Percentiles rank a stretch among this genome's conserved stretches.
phyloP scores from a whole-genome alignment of 2,797 vertebrate genomes.

The Rhabdomys pumilio region DNA sequence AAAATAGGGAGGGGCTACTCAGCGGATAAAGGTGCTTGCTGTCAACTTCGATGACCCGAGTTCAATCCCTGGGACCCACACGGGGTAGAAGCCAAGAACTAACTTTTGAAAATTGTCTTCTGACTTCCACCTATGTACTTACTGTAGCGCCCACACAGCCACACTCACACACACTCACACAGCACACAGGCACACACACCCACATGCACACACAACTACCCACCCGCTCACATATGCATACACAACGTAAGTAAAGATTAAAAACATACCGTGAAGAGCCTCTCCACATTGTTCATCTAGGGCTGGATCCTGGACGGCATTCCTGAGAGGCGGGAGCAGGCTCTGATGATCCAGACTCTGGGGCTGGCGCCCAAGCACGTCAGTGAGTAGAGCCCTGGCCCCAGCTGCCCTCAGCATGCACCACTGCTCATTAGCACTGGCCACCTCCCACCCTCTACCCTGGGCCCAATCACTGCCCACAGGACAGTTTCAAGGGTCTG shows the following conservation, averaged over 20 bases:
- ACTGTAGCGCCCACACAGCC: background rate
- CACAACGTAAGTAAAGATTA: background rate
- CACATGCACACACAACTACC: background rate
- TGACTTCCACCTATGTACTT: background rate
- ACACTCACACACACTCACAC: too few relatives aligned
- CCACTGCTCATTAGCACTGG: background rate
- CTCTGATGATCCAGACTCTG: conserved; percentile 91
- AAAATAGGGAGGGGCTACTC: background rate
- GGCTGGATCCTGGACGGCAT: conserved; percentile 96
- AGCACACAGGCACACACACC: background rate
- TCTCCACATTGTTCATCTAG: conserved; percentile 86
- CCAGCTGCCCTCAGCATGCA: background rate
- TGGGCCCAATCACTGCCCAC: background rate
- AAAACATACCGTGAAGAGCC: background rate
- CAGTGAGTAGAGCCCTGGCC: conserved; percentile 89
- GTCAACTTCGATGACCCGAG: background rate
- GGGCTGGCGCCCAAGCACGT: conserved; percentile 93
- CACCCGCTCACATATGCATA: background rate
- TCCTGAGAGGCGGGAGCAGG: conserved; percentile 93
- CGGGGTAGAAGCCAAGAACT: background rate
- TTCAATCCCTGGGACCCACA: background rate
- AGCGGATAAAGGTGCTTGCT: background rate
- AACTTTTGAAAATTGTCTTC: background rate
- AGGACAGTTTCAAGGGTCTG: background rate
- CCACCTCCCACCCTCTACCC: accelerated